Conservation (phyloP, 2,797 vertebrate species). For the Threskiornis aethiopicus region DNA sequence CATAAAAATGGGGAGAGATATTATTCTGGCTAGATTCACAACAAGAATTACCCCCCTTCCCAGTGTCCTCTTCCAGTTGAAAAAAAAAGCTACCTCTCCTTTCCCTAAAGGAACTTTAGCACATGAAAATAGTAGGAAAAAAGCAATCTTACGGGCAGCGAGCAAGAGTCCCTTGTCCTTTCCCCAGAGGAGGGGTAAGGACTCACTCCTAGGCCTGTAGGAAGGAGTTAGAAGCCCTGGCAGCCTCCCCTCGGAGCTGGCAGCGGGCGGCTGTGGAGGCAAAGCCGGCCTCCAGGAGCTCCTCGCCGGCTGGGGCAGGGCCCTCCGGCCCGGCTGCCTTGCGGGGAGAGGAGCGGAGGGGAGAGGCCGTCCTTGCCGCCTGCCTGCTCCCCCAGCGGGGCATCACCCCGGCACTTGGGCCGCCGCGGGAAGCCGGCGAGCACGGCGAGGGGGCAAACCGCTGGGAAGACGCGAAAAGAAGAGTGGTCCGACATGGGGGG, state of each 20-base stretch:
- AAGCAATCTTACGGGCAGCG: background rate
- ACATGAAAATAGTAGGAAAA: background rate
- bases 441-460: rapidly evolving
- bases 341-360: background rate
- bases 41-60: background rate
- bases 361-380: background rate
- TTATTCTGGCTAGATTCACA: background rate
- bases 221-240: background rate
- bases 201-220: background rate
- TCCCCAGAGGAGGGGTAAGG: background rate
- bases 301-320: background rate
- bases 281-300: background rate
- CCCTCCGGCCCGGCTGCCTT: background rate
- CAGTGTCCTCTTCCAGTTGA: background rate
- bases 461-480: rapidly evolving
- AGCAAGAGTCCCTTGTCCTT: background rate
- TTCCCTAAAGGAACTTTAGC: background rate
- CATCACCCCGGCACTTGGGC: background rate
- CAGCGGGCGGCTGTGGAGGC: background rate
- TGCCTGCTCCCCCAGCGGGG: no score
- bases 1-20: background rate
- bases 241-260: background rate
- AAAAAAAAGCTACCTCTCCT: background rate
- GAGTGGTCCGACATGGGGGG: rapidly evolving
- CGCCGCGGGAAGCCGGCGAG: background rate